phyloP scores from a whole-genome alignment of 2,888 invertebrate genomes.

The Chironomus riparius region DNA sequence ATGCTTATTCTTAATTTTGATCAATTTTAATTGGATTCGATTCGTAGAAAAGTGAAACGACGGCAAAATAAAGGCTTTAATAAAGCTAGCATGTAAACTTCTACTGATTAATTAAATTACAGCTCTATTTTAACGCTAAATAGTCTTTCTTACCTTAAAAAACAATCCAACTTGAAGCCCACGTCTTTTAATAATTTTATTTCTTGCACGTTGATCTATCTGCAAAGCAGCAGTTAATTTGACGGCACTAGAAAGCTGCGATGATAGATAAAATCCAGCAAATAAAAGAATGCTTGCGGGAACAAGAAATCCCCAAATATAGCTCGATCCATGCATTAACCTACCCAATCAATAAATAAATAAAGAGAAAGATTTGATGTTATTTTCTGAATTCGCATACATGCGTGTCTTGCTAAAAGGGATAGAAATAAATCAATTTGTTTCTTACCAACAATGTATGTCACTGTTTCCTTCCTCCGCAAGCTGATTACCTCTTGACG shows the following conservation, averaged over 20 bases:
- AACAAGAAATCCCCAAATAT: conserved; percentile 35
- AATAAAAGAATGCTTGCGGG: conserved; percentile 45
- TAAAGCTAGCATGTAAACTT: no score
- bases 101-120: no score
- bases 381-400: background rate
- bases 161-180: conserved; percentile 51
- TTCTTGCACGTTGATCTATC: conserved; percentile 48
- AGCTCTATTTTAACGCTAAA: no score
- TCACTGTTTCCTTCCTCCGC: conserved; percentile 30
- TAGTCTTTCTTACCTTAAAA: conserved; percentile 48
- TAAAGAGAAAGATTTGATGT: background rate
- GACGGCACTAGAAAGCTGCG: conserved; percentile 49
- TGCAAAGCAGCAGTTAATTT: conserved; percentile 52
- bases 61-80: no score
- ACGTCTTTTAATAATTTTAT: conserved; percentile 51
- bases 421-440: background rate
- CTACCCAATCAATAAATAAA: conserved; percentile 24
- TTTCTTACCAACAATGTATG: conserved; percentile 32
- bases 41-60: no score
- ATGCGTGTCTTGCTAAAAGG: background rate
- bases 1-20: no score
- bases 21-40: no score
- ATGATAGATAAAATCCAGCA: conserved; percentile 40
- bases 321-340: conserved; percentile 33
- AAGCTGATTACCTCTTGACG: conserved; percentile 27